Percentiles rank a stretch among this genome's conserved stretches.
phyloP scores from a whole-genome alignment of 37 sponge, comb jelly and placozoan species.

The Halichondria panicea region DNA sequence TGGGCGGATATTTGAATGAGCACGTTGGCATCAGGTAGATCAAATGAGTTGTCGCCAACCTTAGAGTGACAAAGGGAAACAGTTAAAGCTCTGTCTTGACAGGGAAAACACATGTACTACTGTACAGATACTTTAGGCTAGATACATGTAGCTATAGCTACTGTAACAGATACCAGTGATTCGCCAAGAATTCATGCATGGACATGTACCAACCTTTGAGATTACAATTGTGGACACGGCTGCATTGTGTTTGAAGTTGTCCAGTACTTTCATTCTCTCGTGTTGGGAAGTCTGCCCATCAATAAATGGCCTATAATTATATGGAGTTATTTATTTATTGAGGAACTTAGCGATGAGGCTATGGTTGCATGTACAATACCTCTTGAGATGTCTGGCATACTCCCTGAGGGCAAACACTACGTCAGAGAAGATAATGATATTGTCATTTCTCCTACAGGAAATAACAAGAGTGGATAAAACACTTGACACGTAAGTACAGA shows the following conservation, averaged over 20 bases:
- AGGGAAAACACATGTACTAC: neutral
- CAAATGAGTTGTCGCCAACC: conserved; percentile 99
- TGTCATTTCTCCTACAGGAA: conserved; percentile 80
- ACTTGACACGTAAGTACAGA: neutral
- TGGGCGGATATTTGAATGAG: conserved; percentile 98
- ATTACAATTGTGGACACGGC: conserved; percentile 89
- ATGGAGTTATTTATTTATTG: no score
- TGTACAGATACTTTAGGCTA: neutral
- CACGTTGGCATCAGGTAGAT: conserved; percentile 98
- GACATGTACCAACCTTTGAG: conserved; percentile 73
- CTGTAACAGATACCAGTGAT: neutral
- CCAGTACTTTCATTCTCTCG: conserved; percentile 87
- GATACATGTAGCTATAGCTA: neutral
- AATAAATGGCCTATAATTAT: conserved; percentile 89
- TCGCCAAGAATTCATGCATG: neutral
- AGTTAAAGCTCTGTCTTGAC: neutral
- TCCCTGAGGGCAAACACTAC: conserved; percentile 88
- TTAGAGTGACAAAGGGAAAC: conserved; percentile 5
- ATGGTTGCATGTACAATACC: conserved; percentile 12
- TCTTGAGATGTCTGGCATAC: conserved; percentile 81
- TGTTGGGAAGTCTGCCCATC: conserved; percentile 89
- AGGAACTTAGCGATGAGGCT: neutral
- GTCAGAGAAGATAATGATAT: conserved; percentile 97
- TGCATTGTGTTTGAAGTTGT: conserved; percentile 88
- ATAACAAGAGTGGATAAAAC: neutral